These are phyloP conservation scores for Neostethus bicornis DNA, from an alignment of 2,797 vertebrate species.

Conservation along the genomic window DNA sequence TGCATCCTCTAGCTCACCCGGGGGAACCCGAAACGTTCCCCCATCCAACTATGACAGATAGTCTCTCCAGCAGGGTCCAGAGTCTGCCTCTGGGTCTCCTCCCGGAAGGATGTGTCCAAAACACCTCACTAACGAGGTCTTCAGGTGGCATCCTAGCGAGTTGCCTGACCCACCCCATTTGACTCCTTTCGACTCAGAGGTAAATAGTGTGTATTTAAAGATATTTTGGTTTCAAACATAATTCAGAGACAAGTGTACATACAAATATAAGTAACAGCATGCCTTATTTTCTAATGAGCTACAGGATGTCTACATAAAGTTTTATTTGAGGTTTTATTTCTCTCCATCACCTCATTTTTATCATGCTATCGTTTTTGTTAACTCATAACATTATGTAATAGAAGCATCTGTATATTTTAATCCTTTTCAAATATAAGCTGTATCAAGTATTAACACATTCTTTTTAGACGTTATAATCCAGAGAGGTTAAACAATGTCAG, in stretches of 20 bases:
- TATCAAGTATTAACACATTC: not conserved
- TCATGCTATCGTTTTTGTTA: constrained; percentile 6
- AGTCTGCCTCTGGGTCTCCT: too few relatives aligned
- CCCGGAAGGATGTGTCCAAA: too few relatives aligned
- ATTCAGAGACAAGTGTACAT: not conserved
- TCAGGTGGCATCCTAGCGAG: too few relatives aligned
- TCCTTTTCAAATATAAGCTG: constrained; percentile 8
- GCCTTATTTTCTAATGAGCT: not conserved
- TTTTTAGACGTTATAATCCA: constrained; percentile 16
- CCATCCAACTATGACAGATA: too few relatives aligned
- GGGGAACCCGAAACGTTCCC: too few relatives aligned
- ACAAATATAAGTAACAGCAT: not conserved
- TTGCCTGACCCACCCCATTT: too few relatives aligned
- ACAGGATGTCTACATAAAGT: not conserved
- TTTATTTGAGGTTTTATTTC: constrained; percentile 1
- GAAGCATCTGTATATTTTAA: not conserved
- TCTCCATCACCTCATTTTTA: constrained; percentile 8
- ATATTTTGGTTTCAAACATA: not conserved
- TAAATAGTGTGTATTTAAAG: too few relatives aligned
- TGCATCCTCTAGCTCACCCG: too few relatives aligned
- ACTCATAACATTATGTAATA: constrained; percentile 23
- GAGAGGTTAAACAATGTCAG: constrained; percentile 2
- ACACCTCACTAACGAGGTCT: too few relatives aligned
- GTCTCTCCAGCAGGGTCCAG: too few relatives aligned
- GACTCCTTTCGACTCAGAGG: too few relatives aligned